phyloP scores from a whole-genome alignment of 2,113 vertebrate species.

The Lophura nycthemera region DNA sequence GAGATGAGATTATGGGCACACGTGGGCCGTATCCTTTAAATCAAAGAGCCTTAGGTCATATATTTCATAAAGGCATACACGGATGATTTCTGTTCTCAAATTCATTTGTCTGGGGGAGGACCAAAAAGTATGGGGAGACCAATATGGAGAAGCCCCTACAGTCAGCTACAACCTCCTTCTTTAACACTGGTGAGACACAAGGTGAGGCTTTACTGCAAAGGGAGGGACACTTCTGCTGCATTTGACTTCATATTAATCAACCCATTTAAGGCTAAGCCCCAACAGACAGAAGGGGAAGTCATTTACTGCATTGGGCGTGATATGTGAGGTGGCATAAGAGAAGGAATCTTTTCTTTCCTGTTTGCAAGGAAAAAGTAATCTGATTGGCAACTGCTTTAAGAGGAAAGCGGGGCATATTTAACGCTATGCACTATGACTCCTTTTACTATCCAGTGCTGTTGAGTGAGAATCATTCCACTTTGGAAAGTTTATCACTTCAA shows the following conservation, averaged over 20 bases:
- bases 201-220: not conserved
- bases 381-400: not conserved
- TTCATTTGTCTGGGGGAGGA: not conserved
- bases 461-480: not conserved
- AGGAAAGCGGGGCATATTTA: not conserved
- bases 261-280: slow-evolving; percentile 46
- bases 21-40: not conserved
- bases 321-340: slow-evolving; percentile 59
- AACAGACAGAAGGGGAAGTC: slow-evolving; percentile 60
- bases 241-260: slow-evolving; percentile 55
- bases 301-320: slow-evolving; percentile 18
- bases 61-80: not conserved
- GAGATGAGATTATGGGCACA: not conserved
- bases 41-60: not conserved
- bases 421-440: too few relatives aligned
- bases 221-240: slow-evolving; percentile 6
- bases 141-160: not conserved
- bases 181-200: not conserved
- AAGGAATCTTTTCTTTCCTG: slow-evolving; percentile 53
- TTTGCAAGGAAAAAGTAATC: slow-evolving; percentile 31
- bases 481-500: slow-evolving; percentile 19
- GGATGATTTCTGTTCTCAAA: not conserved
- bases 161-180: not conserved
- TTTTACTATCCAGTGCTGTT: too few relatives aligned
- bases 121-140: not conserved